These are phyloP conservation scores for Drosophila biarmipes DNA, from an alignment of 1,140 invertebrate genomes.

Conservation along the genomic window DNA sequence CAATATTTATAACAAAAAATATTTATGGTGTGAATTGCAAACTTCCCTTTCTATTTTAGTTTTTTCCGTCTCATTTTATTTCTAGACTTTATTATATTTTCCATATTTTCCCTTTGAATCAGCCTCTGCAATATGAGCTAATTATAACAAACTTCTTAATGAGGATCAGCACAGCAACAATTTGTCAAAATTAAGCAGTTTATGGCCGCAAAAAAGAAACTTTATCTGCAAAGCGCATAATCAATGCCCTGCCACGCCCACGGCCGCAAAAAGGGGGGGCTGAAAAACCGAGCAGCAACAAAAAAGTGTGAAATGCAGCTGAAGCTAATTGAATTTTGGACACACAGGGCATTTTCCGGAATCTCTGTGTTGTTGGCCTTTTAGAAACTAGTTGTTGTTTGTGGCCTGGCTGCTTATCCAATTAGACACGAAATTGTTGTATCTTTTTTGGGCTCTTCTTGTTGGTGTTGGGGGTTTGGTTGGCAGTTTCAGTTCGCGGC, in stretches of 20 bases:
- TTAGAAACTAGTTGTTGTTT: conserved; percentile 19
- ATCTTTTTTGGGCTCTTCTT: conserved; percentile 1
- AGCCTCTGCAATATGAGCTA: not conserved
- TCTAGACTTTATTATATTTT: too few species aligned
- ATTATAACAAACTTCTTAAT: not conserved
- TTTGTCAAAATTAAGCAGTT: conserved; percentile 15
- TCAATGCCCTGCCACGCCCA: conserved; percentile 29
- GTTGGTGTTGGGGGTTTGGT: conserved; percentile 3
- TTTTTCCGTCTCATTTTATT: too few species aligned
- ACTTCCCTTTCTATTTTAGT: too few species aligned
- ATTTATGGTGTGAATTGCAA: too few species aligned
- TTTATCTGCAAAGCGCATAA: conserved; percentile 33
- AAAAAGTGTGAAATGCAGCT: conserved; percentile 45
- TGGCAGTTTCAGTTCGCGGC: conserved; percentile 33
- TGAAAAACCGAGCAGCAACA: not conserved
- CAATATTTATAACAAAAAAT: too few species aligned
- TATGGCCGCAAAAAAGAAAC: not conserved
- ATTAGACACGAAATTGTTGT: conserved; percentile 33
- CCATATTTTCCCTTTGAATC: not conserved
- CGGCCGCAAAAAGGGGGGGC: conserved; percentile 7
- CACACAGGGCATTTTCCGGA: conserved; percentile 19
- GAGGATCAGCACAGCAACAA: not conserved
- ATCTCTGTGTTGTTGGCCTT: conserved; percentile 12
- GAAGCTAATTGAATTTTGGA: conserved; percentile 68
- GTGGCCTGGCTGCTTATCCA: conserved; percentile 47